phyloP scores from a whole-genome alignment of 2,797 vertebrate species.

The Loris lydekkerianus region DNA sequence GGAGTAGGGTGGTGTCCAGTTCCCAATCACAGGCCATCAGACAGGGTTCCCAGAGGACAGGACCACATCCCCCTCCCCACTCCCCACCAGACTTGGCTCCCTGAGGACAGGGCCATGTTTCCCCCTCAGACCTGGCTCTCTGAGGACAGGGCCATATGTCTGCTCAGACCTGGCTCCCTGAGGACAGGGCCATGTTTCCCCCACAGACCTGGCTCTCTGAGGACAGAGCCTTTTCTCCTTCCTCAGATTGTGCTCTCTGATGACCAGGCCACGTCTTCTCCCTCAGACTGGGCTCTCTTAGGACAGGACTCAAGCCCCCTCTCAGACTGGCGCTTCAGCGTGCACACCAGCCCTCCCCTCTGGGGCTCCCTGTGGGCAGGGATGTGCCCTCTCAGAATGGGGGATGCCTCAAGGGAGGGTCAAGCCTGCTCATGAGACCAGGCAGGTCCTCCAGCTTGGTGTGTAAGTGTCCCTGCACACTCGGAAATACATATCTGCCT shows the following conservation, averaged over 20 bases:
- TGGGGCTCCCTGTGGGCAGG: neutral
- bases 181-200: no score
- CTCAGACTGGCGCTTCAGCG: neutral
- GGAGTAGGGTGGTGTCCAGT: neutral
- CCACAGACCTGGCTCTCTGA: no score
- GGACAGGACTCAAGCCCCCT: no score
- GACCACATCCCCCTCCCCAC: neutral
- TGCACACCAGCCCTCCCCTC: neutral
- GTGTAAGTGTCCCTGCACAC: rapidly evolving
- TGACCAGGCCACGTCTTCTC: no score
- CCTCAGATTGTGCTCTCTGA: no score
- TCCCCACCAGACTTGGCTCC: neutral
- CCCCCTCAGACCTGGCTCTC: rapidly evolving
- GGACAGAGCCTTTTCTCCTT: no score
- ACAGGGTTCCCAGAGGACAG: neutral
- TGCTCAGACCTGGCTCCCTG: no score
- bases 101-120: neutral
- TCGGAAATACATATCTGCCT: no score
- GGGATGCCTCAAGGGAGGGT: neutral
- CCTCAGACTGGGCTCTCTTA: no score
- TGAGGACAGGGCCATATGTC: neutral
- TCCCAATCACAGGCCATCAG: neutral
- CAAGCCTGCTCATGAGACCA: neutral
- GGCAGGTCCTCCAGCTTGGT: neutral
- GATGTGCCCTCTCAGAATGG: neutral